Evolutionary conservation across 2,888 invertebrate genomes (phyloP).

Genomic region (Andricus quercusramuli): DNA sequence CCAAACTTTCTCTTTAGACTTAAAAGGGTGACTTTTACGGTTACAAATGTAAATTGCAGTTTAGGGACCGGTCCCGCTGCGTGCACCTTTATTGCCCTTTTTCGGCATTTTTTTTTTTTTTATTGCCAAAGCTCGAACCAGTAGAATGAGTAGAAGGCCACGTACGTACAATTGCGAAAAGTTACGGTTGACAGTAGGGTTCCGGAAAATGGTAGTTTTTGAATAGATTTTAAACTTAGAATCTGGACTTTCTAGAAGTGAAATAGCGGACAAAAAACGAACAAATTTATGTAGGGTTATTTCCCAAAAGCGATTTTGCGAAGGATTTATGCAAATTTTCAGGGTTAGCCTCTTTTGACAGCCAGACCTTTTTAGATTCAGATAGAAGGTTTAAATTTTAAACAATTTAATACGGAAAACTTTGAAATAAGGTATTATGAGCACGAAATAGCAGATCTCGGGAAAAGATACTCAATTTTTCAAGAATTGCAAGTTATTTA

Average conservation of each 20-base stretch:
- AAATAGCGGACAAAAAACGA: neutral
- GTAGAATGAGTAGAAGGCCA: neutral
- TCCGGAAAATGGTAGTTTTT: neutral
- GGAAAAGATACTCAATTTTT: too few species aligned
- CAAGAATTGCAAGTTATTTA: too few species aligned
- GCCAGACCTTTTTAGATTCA: too few species aligned
- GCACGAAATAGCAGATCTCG: too few species aligned
- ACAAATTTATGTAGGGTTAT: neutral
- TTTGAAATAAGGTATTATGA: too few species aligned
- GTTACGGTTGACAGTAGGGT: neutral
- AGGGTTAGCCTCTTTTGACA: too few species aligned
- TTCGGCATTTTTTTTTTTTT: neutral
- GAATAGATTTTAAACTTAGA: neutral
- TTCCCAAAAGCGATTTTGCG: neutral
- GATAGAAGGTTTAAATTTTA: too few species aligned
- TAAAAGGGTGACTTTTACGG: slow-evolving; percentile 22
- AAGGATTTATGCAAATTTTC: neutral
- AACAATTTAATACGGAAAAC: too few species aligned
- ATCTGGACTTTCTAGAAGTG: neutral
- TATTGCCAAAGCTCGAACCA: neutral
- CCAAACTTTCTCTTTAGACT: slow-evolving; percentile 18
- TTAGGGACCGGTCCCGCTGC: neutral
- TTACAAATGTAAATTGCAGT: neutral
- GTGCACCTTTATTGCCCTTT: neutral
- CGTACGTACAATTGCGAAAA: neutral